These are phyloP conservation scores for Dendrolimus punctatus DNA, from an alignment of 1,140 invertebrate genomes.

Conservation along the genomic window DNA sequence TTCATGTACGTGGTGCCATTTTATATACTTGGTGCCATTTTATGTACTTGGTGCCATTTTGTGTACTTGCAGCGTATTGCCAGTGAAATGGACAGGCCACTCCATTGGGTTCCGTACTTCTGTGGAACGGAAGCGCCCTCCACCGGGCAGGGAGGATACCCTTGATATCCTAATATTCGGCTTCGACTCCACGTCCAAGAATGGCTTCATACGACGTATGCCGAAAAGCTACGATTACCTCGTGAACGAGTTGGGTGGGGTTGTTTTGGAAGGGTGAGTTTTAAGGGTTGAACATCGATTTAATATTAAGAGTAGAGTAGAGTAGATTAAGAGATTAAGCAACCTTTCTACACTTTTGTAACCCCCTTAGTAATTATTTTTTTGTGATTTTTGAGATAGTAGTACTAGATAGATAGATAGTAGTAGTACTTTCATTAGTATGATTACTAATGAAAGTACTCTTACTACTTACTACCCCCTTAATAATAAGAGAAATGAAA, in stretches of 20 bases:
- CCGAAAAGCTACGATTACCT: slow-evolving; percentile 87
- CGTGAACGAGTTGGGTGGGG: slow-evolving; percentile 77
- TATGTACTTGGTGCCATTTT: background rate
- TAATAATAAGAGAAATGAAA: too few relatives aligned
- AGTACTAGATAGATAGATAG: too few relatives aligned
- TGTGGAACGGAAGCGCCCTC: slow-evolving; percentile 17
- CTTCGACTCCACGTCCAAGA: slow-evolving; percentile 92
- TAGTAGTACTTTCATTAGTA: too few relatives aligned
- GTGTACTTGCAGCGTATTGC: slow-evolving; percentile 22
- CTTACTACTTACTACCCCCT: too few relatives aligned
- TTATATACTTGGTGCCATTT: too few relatives aligned
- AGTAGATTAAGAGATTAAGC: too few relatives aligned
- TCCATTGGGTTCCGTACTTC: slow-evolving; percentile 29
- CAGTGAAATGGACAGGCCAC: slow-evolving; percentile 40
- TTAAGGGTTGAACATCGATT: background rate
- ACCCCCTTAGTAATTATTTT: too few relatives aligned
- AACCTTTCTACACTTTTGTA: too few relatives aligned
- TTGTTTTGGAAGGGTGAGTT: slow-evolving; percentile 79
- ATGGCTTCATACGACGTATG: slow-evolving; percentile 89
- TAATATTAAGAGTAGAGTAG: too few relatives aligned
- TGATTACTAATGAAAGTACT: too few relatives aligned
- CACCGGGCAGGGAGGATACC: slow-evolving; percentile 24
- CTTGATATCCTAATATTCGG: slow-evolving; percentile 90
- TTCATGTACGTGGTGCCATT: too few relatives aligned
- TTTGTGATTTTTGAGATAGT: too few relatives aligned